These are phyloP conservation scores for Drosophila paulistorum DNA, from an alignment of 1,140 invertebrate species.

Conservation along the genomic window DNA sequence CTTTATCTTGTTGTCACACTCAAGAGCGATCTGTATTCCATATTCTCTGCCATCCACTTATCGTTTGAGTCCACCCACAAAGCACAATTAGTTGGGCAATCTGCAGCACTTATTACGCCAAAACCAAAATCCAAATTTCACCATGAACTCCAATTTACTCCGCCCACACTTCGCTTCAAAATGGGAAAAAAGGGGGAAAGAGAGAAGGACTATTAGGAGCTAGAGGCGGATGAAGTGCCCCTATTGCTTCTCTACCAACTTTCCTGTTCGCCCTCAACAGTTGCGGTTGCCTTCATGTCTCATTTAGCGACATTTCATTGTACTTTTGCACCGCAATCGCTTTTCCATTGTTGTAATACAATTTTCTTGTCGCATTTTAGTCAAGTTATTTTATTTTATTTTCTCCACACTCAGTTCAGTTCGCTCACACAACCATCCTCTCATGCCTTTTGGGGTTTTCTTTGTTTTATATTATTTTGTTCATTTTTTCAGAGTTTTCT, in stretches of 20 bases:
- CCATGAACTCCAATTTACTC: slow-evolving; percentile 18
- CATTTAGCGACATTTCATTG: slow-evolving; percentile 81
- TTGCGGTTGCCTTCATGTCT: slow-evolving; percentile 76
- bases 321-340: slow-evolving; percentile 77
- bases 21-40: background rate
- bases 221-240: background rate
- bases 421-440: slow-evolving; percentile 21
- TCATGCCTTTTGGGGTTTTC: slow-evolving; percentile 51
- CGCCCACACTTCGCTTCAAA: slow-evolving; percentile 24
- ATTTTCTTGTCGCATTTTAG: slow-evolving; percentile 79
- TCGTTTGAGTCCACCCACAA: slow-evolving; percentile 2
- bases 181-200: no score
- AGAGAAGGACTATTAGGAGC: background rate
- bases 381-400: slow-evolving; percentile 70
- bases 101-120: slow-evolving; percentile 20
- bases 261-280: slow-evolving; percentile 7
- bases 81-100: slow-evolving; percentile 41
- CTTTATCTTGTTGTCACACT: background rate
- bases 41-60: background rate
- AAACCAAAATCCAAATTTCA: slow-evolving; percentile 14
- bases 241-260: background rate
- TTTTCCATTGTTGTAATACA: slow-evolving; percentile 79
- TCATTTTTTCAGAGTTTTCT: slow-evolving; percentile 35
- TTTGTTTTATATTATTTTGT: slow-evolving; percentile 34
- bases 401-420: slow-evolving; percentile 6